Evolutionary conservation across 2,888 invertebrate species (phyloP).

Genomic region (Chaetogeoica ovagalla): DNA sequence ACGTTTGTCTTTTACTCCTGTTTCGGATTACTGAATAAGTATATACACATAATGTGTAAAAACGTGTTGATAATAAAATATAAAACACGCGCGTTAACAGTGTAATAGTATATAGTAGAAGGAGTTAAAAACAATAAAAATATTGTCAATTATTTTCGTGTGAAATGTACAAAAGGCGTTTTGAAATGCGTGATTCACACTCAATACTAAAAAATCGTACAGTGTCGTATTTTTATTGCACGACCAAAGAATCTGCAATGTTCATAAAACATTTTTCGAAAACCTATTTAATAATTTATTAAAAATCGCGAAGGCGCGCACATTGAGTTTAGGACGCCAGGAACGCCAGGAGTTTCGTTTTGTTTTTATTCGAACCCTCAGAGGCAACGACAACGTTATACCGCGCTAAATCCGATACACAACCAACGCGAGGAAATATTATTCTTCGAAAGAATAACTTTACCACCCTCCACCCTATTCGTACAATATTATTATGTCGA

Average conservation of each 20-base stretch:
- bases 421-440: conserved; percentile 15
- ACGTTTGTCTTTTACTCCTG: no score
- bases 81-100: no score
- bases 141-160: no score
- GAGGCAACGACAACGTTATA: conserved; percentile 22
- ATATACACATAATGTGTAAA: no score
- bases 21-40: no score
- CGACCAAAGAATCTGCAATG: conserved; percentile 13
- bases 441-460: conserved; percentile 16
- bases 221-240: neutral
- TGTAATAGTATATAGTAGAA: no score
- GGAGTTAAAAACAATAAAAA: neutral
- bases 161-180: no score
- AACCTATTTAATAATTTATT: conserved; percentile 14
- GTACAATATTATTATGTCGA: neutral
- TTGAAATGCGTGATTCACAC: no score
- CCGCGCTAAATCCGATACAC: conserved; percentile 3
- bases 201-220: neutral
- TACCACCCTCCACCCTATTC: neutral
- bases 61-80: no score
- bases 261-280: neutral
- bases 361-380: conserved; percentile 28
- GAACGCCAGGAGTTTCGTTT: conserved; percentile 5
- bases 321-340: conserved; percentile 11
- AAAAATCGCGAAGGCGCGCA: conserved; percentile 4